Evolutionary conservation across 2,888 invertebrate genomes (phyloP).

Genomic region (Volucella bombylans): DNA sequence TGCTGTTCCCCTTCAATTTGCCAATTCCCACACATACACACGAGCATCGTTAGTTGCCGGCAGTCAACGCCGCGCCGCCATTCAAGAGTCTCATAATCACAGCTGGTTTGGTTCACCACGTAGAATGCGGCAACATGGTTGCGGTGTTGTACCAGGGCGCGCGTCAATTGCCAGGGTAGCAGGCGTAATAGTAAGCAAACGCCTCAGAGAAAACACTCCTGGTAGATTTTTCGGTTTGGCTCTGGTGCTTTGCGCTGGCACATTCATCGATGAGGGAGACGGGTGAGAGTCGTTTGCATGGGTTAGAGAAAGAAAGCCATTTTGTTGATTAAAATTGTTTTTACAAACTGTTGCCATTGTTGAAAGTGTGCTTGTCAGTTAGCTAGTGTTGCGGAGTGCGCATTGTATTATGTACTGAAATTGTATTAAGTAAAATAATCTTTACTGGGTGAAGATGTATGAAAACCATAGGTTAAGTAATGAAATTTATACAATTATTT

Average conservation of each 20-base stretch:
- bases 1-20: too few species aligned
- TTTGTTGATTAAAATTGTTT: neutral
- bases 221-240: constrained; percentile 42
- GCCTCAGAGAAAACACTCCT: constrained; percentile 48
- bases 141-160: constrained; percentile 80
- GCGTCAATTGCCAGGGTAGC: constrained; percentile 81
- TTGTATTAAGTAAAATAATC: neutral
- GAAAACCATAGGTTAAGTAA: too few species aligned
- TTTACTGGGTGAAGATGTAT: too few species aligned
- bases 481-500: too few species aligned
- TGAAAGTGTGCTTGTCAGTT: neutral
- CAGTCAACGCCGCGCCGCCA: constrained; percentile 31
- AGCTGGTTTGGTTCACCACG: neutral
- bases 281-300: neutral
- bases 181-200: constrained; percentile 76
- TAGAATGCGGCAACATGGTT: constrained; percentile 75
- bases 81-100: constrained; percentile 21
- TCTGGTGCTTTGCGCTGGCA: constrained; percentile 54
- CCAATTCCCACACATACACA: too few species aligned
- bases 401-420: neutral
- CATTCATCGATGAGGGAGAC: constrained; percentile 30
- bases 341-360: constrained; percentile 20
- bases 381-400: neutral
- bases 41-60: neutral
- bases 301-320: neutral